Base-by-base conservation (phyloP, 2,888 invertebrate genomes). In the Xylota sylvarum region DNA sequence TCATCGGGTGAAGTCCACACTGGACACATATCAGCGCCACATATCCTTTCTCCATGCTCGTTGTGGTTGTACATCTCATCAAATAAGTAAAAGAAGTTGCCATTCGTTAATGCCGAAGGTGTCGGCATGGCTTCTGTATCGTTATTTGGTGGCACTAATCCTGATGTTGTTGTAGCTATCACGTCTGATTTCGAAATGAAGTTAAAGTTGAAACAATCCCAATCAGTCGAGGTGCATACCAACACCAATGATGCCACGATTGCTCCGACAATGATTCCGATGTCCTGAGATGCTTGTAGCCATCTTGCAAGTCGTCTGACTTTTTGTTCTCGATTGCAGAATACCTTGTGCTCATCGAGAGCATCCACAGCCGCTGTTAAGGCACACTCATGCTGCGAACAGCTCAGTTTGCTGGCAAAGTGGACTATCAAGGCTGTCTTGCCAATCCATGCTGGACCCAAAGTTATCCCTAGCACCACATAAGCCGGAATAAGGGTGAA, bases 21-120 rank as follows among this genome's bases (percentile, higher is more conserved):
- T 0, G 94, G 94, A 82, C 95, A 95, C 82, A 94, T 93, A 69
- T 93, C 93, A 4, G 94, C 93, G 0, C 95, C 95, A 88, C 95
- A 95, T n/a, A 94, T 92, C 52, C 94, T 90, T 50, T 94, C 93
- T 0, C 94, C 94, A 62, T 92, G 92, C 88, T 94, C 94, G 79
- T 94, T 93, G 35, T 93, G 92, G 88, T 93, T 93, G 89, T 94
- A 94, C 85, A 94, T 93, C 58, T 93, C 93, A 88, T 94, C 93
- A 70, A 93, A 89, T 50, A 89, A 88, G 14, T 73, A 84, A 58
- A 77, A 86, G 46, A 87, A 84, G 50, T 77, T 87, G 19, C 9
- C 40, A 70, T 73, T 35, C 67, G 56, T 40, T 14, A 86, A 32
- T 3, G 84, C 58, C 0, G 37, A 37, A 1, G 86, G 37, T 7